Conservation (phyloP, 2,797 vertebrate species). For the Leontopithecus rosalia region DNA sequence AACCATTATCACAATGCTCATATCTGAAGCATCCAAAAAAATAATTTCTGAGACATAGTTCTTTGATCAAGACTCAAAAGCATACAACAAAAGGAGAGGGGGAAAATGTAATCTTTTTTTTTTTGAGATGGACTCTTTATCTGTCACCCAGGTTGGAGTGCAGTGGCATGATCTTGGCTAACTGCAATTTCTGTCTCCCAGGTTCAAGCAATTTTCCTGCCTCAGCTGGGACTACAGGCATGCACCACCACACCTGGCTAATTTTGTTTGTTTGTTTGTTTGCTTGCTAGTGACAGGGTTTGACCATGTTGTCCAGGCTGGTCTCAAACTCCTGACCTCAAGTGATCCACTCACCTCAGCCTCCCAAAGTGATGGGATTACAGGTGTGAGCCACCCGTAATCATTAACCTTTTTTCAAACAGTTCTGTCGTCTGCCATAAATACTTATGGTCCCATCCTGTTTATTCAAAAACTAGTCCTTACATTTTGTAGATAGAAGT, state of each 20-base stretch:
- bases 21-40: neutral
- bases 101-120: neutral
- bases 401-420: neutral
- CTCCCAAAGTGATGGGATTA: neutral
- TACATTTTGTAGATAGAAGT: neutral
- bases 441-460: neutral
- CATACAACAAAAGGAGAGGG: neutral
- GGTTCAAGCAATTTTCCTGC: neutral
- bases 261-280: neutral
- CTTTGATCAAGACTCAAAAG: neutral
- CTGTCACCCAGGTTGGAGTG: neutral
- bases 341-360: neutral
- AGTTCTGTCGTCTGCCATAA: neutral
- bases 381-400: neutral
- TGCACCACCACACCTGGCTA: neutral
- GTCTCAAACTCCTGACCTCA: neutral
- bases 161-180: neutral
- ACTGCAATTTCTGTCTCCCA: neutral
- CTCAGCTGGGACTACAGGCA: neutral
- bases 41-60: neutral
- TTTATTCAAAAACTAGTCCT: neutral
- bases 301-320: neutral
- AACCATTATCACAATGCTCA: neutral
- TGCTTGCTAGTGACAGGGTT: neutral
- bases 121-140: neutral